These are phyloP conservation scores for Pammene aurita DNA, from an alignment of 2,888 invertebrate species.

Conservation along the genomic window DNA sequence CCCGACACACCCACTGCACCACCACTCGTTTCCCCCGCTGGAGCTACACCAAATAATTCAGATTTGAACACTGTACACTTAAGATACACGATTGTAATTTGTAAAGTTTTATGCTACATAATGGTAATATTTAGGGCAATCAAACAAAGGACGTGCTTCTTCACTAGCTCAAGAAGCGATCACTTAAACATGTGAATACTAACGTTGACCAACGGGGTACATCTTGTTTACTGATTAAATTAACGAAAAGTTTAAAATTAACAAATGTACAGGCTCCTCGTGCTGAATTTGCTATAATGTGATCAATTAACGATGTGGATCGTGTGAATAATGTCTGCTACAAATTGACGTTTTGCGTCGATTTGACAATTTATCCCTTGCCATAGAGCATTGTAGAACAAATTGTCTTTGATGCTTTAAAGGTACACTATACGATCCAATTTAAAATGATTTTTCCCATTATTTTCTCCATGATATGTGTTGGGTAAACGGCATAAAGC, in stretches of 20 bases:
- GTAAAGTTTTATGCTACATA: conserved; percentile 39
- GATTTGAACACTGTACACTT: conserved; percentile 34
- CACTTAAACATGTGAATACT: conserved; percentile 52
- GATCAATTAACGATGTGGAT: conserved; percentile 59
- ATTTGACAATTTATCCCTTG: conserved; percentile 48
- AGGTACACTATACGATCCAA: neutral
- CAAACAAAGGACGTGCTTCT: conserved; percentile 73
- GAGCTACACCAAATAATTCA: conserved; percentile 58
- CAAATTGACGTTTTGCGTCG: conserved; percentile 54
- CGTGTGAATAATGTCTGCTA: conserved; percentile 49
- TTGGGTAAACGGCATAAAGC: too few relatives aligned
- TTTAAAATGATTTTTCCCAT: neutral
- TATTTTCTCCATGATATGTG: too few relatives aligned
- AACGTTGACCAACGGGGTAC: conserved; percentile 81
- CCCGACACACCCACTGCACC: conserved; percentile 73
- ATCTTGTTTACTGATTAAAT: conserved; percentile 63
- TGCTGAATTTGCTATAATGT: conserved; percentile 66
- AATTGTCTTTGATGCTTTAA: neutral
- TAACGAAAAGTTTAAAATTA: conserved; percentile 64
- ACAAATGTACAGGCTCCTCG: conserved; percentile 58
- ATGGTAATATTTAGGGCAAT: conserved; percentile 68
- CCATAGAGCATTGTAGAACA: conserved; percentile 44
- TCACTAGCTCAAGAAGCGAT: conserved; percentile 44
- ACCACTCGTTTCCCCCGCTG: conserved; percentile 81
- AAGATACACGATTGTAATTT: conserved; percentile 32